Evolutionary conservation across 2,113 vertebrate species (phyloP).

Genomic region (Brienomyrus longianalis): DNA sequence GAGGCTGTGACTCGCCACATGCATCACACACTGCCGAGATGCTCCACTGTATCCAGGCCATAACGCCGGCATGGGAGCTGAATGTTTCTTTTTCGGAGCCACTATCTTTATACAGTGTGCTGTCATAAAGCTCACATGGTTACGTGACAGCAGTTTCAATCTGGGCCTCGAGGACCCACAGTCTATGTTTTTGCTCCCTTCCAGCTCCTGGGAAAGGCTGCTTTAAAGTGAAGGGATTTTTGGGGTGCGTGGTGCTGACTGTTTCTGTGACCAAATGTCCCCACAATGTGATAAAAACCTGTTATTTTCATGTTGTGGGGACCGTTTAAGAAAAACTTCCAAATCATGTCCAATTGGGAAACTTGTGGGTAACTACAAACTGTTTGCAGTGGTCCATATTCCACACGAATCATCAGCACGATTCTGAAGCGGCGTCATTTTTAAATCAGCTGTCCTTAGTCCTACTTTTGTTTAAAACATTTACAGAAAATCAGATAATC

Average conservation of each 20-base stretch:
- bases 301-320: too few relatives aligned
- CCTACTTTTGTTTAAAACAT: too few relatives aligned
- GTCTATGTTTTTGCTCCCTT: background rate
- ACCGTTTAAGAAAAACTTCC: too few relatives aligned
- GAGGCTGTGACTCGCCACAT: background rate
- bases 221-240: background rate
- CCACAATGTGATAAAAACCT: too few relatives aligned
- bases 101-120: background rate
- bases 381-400: too few relatives aligned
- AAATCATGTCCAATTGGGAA: too few relatives aligned
- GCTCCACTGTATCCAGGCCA: background rate
- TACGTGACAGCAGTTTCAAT: background rate
- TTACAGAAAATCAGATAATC: too few relatives aligned
- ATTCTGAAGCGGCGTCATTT: too few relatives aligned
- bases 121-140: background rate
- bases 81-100: background rate
- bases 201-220: background rate
- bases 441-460: too few relatives aligned
- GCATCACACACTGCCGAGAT: background rate
- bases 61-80: background rate
- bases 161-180: background rate
- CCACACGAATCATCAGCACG: too few relatives aligned
- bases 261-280: background rate
- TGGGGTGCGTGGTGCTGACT: background rate
- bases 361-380: too few relatives aligned